Evolutionary conservation across 92 coral and sea anemone species (phyloP).

Genomic region (Desmophyllum pertusum): DNA sequence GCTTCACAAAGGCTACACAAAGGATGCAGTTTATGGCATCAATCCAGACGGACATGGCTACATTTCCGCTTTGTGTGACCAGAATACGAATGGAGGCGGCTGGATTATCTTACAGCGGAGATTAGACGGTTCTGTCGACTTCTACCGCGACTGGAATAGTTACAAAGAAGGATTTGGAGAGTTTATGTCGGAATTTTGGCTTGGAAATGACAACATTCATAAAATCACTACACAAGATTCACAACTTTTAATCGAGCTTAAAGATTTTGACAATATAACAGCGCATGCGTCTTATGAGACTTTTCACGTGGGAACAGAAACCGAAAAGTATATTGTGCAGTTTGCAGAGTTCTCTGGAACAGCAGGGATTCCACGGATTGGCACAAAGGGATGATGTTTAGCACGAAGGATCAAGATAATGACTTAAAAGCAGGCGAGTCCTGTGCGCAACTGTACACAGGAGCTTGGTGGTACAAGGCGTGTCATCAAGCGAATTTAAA

Average conservation of each 20-base stretch:
- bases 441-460: slow-evolving; percentile 8
- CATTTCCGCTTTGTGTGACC: slow-evolving; percentile 59
- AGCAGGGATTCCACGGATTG: slow-evolving; percentile 52
- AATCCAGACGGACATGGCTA: slow-evolving; percentile 38
- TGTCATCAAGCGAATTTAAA: slow-evolving; percentile 54
- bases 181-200: slow-evolving; percentile 60
- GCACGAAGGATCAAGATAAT: slow-evolving; percentile 58
- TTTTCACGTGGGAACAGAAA: slow-evolving; percentile 35
- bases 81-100: slow-evolving; percentile 75
- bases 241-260: slow-evolving; percentile 49
- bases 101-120: slow-evolving; percentile 69
- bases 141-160: slow-evolving; percentile 46
- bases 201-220: slow-evolving; percentile 65
- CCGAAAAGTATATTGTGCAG: slow-evolving; percentile 25
- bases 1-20: slow-evolving; percentile 56
- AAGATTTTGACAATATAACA: slow-evolving; percentile 18
- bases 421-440: background rate
- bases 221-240: slow-evolving; percentile 27
- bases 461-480: slow-evolving; percentile 68
- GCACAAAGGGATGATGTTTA: slow-evolving; percentile 50
- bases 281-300: slow-evolving; percentile 50
- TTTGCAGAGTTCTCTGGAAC: slow-evolving; percentile 49
- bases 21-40: slow-evolving; percentile 47
- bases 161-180: slow-evolving; percentile 71
- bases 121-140: slow-evolving; percentile 54